Percentiles rank a stretch among this genome's conserved stretches.
Conservation (phyloP, 53 echinoderm and acorn worm genomes). For the Zoroaster sp. region DNA sequence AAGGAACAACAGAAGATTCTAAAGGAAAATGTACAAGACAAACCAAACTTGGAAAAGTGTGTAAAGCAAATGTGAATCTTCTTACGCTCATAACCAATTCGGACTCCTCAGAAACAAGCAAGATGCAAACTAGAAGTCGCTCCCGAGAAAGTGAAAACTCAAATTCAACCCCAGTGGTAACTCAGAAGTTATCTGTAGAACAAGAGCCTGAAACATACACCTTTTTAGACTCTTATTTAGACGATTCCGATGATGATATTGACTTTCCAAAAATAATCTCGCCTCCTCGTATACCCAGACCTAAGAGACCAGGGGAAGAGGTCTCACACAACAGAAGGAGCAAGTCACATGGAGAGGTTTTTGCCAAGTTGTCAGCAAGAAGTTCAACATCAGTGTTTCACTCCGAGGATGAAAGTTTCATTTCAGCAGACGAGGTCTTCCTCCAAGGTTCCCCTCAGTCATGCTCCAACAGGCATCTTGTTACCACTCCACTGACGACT, state of each 20-base stretch:
- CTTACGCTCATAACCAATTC: conserved; percentile 14
- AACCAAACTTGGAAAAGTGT: conserved; percentile 32
- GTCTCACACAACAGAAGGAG: neutral
- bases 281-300: neutral
- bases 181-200: neutral
- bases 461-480: conserved; percentile 32
- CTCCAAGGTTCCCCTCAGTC: conserved; percentile 44
- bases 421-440: conserved; percentile 33
- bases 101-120: neutral
- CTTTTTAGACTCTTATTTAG: conserved; percentile 37
- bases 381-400: conserved; percentile 20
- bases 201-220: neutral
- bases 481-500: conserved; percentile 71
- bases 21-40: neutral
- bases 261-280: conserved; percentile 44
- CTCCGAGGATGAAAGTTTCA: neutral
- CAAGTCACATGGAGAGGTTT: neutral
- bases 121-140: conserved; percentile 23
- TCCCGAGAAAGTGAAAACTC: conserved; percentile 11
- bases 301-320: neutral
- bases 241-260: conserved; percentile 27
- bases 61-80: conserved; percentile 37
- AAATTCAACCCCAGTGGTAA: neutral
- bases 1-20: neutral
- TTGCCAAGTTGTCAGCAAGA: neutral